phyloP scores from a whole-genome alignment of 2,797 vertebrate genomes.

The Lagorchestes hirsutus region DNA sequence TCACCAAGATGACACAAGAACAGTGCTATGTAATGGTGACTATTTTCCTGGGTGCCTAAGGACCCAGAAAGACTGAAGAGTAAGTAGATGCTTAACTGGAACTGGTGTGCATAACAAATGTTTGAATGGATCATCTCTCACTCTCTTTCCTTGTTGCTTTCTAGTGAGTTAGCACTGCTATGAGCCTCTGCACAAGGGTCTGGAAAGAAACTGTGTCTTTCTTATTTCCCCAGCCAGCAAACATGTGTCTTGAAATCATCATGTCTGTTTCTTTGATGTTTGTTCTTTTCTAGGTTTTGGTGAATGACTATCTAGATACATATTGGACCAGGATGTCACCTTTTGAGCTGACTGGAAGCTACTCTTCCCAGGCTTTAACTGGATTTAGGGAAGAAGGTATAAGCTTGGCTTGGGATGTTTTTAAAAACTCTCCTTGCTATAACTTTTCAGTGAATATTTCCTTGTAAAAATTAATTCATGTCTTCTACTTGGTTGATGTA shows the following conservation, averaged over 20 bases:
- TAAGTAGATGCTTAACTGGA: background rate
- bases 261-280: background rate
- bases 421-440: background rate
- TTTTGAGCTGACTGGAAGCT: background rate
- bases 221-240: background rate
- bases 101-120: background rate
- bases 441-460: background rate
- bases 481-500: background rate
- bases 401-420: background rate
- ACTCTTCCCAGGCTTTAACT: background rate
- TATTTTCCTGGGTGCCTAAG: too few species aligned
- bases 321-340: background rate
- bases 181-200: too few species aligned
- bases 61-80: too few species aligned
- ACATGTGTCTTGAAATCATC: background rate
- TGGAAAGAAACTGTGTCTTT: background rate
- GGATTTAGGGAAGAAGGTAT: background rate
- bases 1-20: too few species aligned
- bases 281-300: background rate
- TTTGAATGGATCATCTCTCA: background rate
- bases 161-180: background rate
- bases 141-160: background rate
- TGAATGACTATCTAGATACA: background rate
- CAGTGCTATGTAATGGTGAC: too few species aligned
- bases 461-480: background rate